Evolutionary conservation across 1,140 invertebrate species (phyloP), one percentile per base, ranked within the genome.

Genomic region (Panagrolaimus sp.): DNA sequence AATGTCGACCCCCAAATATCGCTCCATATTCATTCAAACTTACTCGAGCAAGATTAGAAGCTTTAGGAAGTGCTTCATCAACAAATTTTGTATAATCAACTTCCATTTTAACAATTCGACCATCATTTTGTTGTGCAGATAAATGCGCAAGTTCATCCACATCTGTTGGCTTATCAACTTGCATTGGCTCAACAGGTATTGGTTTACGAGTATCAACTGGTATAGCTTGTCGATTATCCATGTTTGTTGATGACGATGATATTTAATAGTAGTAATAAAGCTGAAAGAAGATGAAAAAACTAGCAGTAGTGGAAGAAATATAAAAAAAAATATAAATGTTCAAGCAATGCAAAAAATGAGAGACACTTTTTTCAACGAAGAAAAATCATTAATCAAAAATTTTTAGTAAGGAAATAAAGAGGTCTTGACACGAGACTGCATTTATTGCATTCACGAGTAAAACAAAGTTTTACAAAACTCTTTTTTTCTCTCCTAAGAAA

Each of bases 11-110:
- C n/a, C n/a, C n/a, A n/a, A n/a, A n/a, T n/a, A n/a, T n/a, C n/a
- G n/a, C n/a, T n/a, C n/a, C n/a, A n/a, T n/a, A n/a, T n/a, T n/a
- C n/a, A n/a, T n/a, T n/a, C n/a, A 46, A 78, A 3, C 65, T 71
- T 78, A 86, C 87, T 80, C 89, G 86, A 8, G 92, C 92, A 79
- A 94, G 83, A 81, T 91, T 90, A 85, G 93, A 91, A 81, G 91
- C 92, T 75, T 91, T 86, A 1, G 93, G 92, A 72, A 98, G 91
- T 86, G 96, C 96, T 79, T 92, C 91, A 86, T 97, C 92, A 77
- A 95, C 96, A 68, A 91, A 90, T 5, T 87, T 86, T 78, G 88
- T 90, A 82, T 96, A 98, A 84, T 99, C 95, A 61, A 97, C 92
- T 87, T 98, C 92, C 92, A 95, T 94, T 84, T 93, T 93, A 61